Base-by-base conservation (phyloP, 2,888 invertebrate genomes). In the Oxystoma pomonae region DNA sequence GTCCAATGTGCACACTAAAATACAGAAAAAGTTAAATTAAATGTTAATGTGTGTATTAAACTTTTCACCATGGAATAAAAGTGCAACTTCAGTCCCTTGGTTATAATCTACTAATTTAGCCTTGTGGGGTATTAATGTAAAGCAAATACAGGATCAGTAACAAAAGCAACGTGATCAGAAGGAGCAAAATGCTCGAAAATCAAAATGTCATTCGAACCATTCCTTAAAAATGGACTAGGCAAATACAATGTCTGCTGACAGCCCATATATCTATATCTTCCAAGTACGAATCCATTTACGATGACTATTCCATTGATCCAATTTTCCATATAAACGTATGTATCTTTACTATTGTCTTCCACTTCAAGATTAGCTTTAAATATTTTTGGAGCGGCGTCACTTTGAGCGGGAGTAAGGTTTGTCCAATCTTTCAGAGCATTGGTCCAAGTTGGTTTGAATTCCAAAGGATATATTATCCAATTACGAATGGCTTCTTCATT, bases 271-370 rank as follows among this genome's bases (percentile, higher is more conserved):
- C 89, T 88, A 78, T 95, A 94, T 56, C 96, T 84, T 0, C 96
- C 96, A 19, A 96, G 82, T 76, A 95, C 93, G 74, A 91, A 86
- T 0, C 91, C 92, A 76, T 96, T 96, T 0, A 96, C 81, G 77
- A 92, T 91, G 0, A 91, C 87, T 64, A 90, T 85, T 1, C 96
- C 96, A 83, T 94, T 95, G 60, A 86, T 87, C 96, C 96, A 96
- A n/a, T 86, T 87, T 55, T 84, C 82, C 70, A 91, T 87, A 73
- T 91, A 87, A 12, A 95, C 74, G 75, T 87, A 95, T 0, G 93
- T 94, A 74, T 95, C 94, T 50, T 82, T 76, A n/a, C 64, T 84
- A 9, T 79, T 80, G 0, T 77, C 78, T 0, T 65, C 53, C 20
- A 83, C 71, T 0, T 79, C 76, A n/a, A 88, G 80, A 16, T 75